phyloP scores from a whole-genome alignment of 2,888 invertebrate species.

The Drosophila meridionalis region DNA sequence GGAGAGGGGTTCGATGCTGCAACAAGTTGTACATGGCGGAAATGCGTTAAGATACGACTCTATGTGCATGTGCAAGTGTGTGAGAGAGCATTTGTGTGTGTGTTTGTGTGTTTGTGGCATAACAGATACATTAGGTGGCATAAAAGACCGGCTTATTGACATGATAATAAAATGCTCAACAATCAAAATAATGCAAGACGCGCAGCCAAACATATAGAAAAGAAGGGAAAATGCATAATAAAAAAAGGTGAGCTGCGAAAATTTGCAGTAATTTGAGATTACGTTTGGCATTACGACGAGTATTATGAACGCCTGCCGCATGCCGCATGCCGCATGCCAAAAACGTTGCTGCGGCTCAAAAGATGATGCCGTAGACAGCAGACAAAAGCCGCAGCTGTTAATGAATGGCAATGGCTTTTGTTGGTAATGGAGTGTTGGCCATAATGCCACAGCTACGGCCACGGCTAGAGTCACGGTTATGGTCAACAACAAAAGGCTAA shows the following conservation, averaged over 20 bases:
- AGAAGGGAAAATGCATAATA: conserved; percentile 37
- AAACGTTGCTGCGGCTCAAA: conserved; percentile 53
- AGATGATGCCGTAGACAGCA: conserved; percentile 17
- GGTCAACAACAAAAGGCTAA: conserved; percentile 28
- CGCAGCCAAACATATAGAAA: conserved; percentile 41
- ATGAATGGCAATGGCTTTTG: conserved; percentile 74
- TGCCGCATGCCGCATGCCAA: conserved; percentile 21
- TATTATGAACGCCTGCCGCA: conserved; percentile 25
- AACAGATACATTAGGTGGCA: conserved; percentile 38
- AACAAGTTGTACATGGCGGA: conserved; percentile 53
- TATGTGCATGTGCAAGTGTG: not conserved
- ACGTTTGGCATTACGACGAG: conserved; percentile 60
- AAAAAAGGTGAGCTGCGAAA: conserved; percentile 53
- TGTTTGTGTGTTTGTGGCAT: conserved; percentile 1
- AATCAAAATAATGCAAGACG: conserved; percentile 70
- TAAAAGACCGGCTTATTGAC: conserved; percentile 63
- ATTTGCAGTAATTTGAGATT: conserved; percentile 78
- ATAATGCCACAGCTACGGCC: conserved; percentile 31
- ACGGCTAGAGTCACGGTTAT: conserved; percentile 9
- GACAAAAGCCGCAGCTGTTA: conserved; percentile 70
- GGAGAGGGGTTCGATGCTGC: not conserved
- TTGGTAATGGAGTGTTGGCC: conserved; percentile 17
- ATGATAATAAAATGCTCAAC: conserved; percentile 65
- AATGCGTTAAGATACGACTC: conserved; percentile 38
- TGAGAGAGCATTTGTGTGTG: too few species aligned